Percentiles rank a stretch among this genome's conserved stretches.
Conservation (phyloP, 2,113 vertebrate genomes). For the Heteronetta atricapilla region DNA sequence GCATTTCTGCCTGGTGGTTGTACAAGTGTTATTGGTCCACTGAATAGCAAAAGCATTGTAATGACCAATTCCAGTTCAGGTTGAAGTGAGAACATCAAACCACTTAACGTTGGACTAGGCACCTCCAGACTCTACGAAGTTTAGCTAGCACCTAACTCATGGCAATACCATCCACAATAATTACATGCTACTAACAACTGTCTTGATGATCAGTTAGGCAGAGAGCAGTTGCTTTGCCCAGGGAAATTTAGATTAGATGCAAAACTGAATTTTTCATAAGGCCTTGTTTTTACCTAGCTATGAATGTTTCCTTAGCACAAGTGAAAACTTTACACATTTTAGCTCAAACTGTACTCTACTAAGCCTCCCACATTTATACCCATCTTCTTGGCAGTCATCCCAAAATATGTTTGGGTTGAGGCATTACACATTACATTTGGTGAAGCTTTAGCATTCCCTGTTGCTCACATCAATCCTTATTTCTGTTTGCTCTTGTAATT, state of each 20-base stretch:
- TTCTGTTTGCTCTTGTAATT: conserved; percentile 73
- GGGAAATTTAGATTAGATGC: conserved; percentile 61
- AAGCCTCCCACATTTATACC: conserved; percentile 59
- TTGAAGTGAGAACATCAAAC: background rate
- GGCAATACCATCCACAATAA: background rate
- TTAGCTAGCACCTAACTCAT: background rate
- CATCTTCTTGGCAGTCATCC: conserved; percentile 67
- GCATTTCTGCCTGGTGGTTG: background rate
- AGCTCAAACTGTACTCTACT: conserved; percentile 65
- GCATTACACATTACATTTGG: conserved; percentile 68
- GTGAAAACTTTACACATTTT: conserved; percentile 70
- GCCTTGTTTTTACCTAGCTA: conserved; percentile 67
- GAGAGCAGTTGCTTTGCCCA: conserved; percentile 53
- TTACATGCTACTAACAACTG: background rate
- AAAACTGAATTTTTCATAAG: conserved; percentile 63
- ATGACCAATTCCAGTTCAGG: background rate
- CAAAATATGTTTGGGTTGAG: conserved; percentile 70
- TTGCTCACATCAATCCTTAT: conserved; percentile 68
- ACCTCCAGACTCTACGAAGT: background rate
- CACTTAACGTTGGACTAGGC: background rate
- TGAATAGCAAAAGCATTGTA: background rate
- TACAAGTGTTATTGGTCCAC: background rate
- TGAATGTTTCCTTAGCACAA: conserved; percentile 63
- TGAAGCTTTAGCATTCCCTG: conserved; percentile 71
- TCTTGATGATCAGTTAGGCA: background rate